Base-by-base conservation (phyloP, 1,140 invertebrate genomes). In the Riptortus pedestris region DNA sequence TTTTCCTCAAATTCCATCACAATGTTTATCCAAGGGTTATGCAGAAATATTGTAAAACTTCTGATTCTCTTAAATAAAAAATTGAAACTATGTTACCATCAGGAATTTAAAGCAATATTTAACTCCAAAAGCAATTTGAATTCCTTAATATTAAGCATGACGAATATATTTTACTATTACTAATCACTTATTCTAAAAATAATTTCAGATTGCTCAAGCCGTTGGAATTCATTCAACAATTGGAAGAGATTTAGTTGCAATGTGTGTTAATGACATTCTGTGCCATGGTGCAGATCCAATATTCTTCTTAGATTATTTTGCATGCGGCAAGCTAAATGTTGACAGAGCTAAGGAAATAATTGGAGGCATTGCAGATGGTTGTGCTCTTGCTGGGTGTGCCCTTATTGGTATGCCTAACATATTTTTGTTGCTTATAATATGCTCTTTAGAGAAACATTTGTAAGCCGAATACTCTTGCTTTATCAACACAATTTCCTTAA, bases 191-290 rank as follows among this genome's bases (percentile, higher is more conserved):
- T n/a, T n/a, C n/a, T n/a, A n/a, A n/a, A n/a, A n/a, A n/a, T n/a
- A n/a, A 24, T 0, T 9, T 55, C 72, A 95, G 84, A 83, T 97
- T 69, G 93, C 94, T 0, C 81, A 94, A 71, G 80, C 82, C 62
- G 81, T 83, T 62, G 81, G 84, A 22, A 83, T 86, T 55, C 93
- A 93, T 73, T 79, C 87, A 67, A 88, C 87, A 0, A 83, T 98
- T 63, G 96, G 96, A 1, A 88, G 94, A 70, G 96, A 98, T 78
- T 79, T 98, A 31, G 95, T 99, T 11, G 96, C 95, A 11, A 96
- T 97, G 91, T 96, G 93, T 73, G 94, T 95, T 2, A 99, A 99
- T 78, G 95, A 98, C 75, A 84, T 98, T 55, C 76, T 98, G 22
- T 92, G 91, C 45, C 87, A 95, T 68, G 94, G 93, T 22, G 96